Evolutionary conservation across 2,797 vertebrate genomes (phyloP).

Genomic region (Trachurus trachurus): DNA sequence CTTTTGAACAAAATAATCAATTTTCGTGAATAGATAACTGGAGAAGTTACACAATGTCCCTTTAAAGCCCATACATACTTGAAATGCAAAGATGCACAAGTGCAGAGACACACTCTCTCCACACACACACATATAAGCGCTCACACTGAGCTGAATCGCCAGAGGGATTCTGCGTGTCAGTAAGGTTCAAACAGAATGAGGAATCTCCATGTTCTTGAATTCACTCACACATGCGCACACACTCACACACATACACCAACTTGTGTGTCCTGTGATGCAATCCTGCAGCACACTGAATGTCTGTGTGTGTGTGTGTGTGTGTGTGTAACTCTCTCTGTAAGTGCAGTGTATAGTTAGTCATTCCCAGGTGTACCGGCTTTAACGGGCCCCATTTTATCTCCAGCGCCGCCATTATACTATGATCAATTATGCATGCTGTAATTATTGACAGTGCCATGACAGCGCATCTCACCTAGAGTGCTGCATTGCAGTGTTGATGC

Average conservation of each 20-base stretch:
- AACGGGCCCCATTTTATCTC: constrained; percentile 67
- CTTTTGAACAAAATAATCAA: no score
- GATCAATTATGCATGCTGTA: constrained; percentile 83
- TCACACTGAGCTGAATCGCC: constrained; percentile 63
- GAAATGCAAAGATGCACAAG: constrained; percentile 56
- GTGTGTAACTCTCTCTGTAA: constrained; percentile 17
- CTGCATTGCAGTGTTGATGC: constrained; percentile 79
- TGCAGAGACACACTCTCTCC: not conserved
- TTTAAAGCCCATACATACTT: constrained; percentile 48
- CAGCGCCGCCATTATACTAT: constrained; percentile 55
- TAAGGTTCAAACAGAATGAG: constrained; percentile 83
- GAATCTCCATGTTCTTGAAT: constrained; percentile 69
- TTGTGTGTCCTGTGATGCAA: constrained; percentile 60
- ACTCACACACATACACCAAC: constrained; percentile 21
- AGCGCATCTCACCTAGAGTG: constrained; percentile 67
- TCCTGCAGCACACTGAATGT: constrained; percentile 47
- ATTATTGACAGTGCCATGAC: constrained; percentile 80
- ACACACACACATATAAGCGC: constrained; percentile 22
- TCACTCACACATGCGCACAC: constrained; percentile 19
- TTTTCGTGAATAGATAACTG: no score
- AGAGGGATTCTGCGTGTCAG: constrained; percentile 73
- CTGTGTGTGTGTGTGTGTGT: not conserved
- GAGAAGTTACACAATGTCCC: no score
- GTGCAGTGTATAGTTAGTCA: constrained; percentile 21
- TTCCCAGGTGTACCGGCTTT: constrained; percentile 57